Percentiles rank a stretch among this genome's conserved stretches.
These are phyloP conservation scores for Aleiodes alternator DNA, from an alignment of 2,888 invertebrate genomes.

Conservation along the genomic window DNA sequence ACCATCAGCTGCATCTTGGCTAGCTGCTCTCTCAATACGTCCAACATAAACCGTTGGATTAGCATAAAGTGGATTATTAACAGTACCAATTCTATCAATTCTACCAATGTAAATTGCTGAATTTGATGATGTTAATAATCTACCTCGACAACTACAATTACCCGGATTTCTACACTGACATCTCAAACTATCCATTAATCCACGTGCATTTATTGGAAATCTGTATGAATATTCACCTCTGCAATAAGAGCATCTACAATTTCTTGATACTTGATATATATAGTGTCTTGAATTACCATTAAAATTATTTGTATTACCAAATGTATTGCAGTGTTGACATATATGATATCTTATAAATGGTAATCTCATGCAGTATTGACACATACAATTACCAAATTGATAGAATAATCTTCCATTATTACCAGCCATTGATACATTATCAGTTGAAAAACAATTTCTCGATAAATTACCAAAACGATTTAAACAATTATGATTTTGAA, in stretches of 20 bases:
- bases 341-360: constrained; percentile 62
- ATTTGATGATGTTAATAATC: constrained; percentile 64
- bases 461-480: constrained; percentile 65
- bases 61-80: constrained; percentile 70
- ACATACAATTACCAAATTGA: constrained; percentile 65
- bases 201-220: constrained; percentile 61
- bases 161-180: constrained; percentile 65
- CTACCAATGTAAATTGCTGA: constrained; percentile 68
- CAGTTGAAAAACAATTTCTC: constrained; percentile 71
- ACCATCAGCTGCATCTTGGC: constrained; percentile 41
- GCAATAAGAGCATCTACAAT: constrained; percentile 68
- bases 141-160: constrained; percentile 64
- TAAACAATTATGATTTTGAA: constrained; percentile 65
- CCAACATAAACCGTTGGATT: constrained; percentile 67
- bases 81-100: constrained; percentile 62
- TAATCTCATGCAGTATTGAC: constrained; percentile 63
- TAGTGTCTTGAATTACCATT: constrained; percentile 66
- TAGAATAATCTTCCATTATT: constrained; percentile 65
- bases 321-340: constrained; percentile 67
- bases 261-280: constrained; percentile 69
- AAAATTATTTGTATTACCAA: constrained; percentile 53
- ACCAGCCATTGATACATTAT: constrained; percentile 67
- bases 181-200: constrained; percentile 61
- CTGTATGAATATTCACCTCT: constrained; percentile 68
- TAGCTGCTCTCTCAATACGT: constrained; percentile 59